Evolutionary conservation across 2,888 invertebrate species (phyloP).

Genomic region (Notocelia uddmanniana): DNA sequence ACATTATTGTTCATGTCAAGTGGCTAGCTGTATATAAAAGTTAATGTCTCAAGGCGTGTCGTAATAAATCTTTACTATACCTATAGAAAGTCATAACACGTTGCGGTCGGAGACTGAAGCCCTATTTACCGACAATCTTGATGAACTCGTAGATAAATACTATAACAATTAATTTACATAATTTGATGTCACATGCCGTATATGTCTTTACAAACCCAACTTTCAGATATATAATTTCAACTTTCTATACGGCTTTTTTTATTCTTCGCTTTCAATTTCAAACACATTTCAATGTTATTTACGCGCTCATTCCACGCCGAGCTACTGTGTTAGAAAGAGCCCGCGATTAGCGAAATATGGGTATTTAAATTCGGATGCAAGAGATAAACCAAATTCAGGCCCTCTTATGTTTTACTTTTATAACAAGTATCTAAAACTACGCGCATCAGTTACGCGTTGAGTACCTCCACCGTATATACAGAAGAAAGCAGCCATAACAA

Average conservation of each 20-base stretch:
- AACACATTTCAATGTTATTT: not conserved
- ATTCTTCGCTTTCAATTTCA: not conserved
- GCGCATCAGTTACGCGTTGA: not conserved
- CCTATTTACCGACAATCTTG: not conserved
- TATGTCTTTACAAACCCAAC: not conserved
- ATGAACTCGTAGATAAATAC: not conserved
- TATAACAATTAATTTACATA: not conserved
- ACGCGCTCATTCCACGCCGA: not conserved
- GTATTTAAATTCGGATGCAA: too few species aligned
- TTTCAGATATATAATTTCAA: too few species aligned
- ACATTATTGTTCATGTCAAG: conserved; percentile 6
- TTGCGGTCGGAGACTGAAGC: not conserved
- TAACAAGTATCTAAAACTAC: not conserved
- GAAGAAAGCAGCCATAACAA: too few species aligned
- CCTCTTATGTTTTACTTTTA: not conserved
- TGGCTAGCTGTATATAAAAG: not conserved
- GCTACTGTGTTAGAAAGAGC: too few species aligned
- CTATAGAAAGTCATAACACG: conserved; percentile 6
- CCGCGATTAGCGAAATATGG: too few species aligned
- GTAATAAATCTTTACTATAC: conserved; percentile 3
- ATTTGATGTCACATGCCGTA: not conserved
- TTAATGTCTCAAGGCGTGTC: conserved; percentile 1
- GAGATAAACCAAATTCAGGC: too few species aligned
- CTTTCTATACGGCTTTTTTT: not conserved
- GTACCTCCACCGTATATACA: too few species aligned